These are phyloP conservation scores for Chauna torquata DNA, from an alignment of 2,113 vertebrate genomes.

Conservation along the genomic window DNA sequence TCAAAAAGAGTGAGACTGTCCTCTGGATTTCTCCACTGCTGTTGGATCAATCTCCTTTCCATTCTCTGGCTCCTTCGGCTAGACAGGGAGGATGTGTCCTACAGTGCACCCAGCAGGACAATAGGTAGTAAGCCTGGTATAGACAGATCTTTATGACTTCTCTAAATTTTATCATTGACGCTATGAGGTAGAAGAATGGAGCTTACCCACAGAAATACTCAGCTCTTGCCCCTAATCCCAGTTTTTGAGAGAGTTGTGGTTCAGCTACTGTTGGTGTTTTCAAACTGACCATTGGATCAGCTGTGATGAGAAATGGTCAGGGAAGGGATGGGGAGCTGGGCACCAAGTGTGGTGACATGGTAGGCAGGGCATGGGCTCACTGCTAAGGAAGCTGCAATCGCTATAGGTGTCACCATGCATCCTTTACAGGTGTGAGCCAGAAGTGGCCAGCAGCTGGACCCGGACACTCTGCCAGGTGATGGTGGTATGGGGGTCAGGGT, in stretches of 20 bases:
- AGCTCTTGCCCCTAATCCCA: neutral
- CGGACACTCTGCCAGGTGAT: neutral
- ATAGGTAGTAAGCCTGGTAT: neutral
- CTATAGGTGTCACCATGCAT: neutral
- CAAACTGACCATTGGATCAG: neutral
- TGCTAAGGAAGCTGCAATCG: neutral
- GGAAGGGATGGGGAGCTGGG: neutral
- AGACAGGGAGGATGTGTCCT: neutral
- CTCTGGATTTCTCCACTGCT: neutral
- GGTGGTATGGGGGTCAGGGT: neutral
- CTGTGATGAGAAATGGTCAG: neutral
- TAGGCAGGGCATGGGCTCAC: neutral
- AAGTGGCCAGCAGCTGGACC: neutral
- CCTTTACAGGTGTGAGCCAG: neutral
- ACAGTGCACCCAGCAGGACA: neutral
- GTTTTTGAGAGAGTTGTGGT: neutral
- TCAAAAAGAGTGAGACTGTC: neutral
- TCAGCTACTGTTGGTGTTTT: neutral
- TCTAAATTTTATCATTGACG: neutral
- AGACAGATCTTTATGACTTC: neutral
- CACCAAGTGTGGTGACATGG: fast-evolving
- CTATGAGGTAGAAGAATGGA: neutral
- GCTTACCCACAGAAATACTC: neutral
- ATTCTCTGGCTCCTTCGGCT: neutral
- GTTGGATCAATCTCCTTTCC: neutral